Evolutionary conservation across 2,797 vertebrate species (phyloP), one percentile per base, ranked within the genome.

Genomic region (Acipenser transmontanus): DNA sequence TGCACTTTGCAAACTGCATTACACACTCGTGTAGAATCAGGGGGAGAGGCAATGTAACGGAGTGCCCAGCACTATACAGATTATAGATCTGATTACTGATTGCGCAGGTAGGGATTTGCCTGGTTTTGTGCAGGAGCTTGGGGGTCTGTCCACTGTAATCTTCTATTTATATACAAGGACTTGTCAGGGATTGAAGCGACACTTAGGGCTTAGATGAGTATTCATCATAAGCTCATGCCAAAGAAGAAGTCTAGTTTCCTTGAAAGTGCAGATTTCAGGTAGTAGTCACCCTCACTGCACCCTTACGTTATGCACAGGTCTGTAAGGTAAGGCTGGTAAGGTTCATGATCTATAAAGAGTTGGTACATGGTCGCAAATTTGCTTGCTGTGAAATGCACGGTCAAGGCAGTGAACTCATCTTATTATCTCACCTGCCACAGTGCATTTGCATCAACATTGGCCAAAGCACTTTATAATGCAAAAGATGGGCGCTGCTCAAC

Each of bases 141-240:
- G 60, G 60, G 20, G 60, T 61, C 60, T 61, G 60, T 61, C 17
- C 8, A 11, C 60, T 6, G 6, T 61, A 61, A 61, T 61, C 60
- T 61, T 61, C 60, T 61, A 61, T 61, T 61, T 61, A 61, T 61
- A 61, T 47, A 61, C 60, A 61, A 61, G 60, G 17, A 17, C 60
- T 61, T 61, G 60, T 34, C 60, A 34, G 13, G 60, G 60, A 61
- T 61, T 61, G 60, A 61, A 34, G n/a, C n/a, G 34, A 47, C 7
- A 13, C 60, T 61, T 61, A 61, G 60, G 60, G 14, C 60, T 61
- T 61, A 61, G 60, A 61, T 34, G 60, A 7, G 60, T 61, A 47
- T 47, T 61, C 60, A 20, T 61, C 60, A 61, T 20, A 61, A 61
- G 60, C 60, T 61, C 17, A 17, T 12, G 20, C 60, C 34, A 17